phyloP scores from a whole-genome alignment of 2,113 vertebrate genomes.

The Nymphicus hollandicus region DNA sequence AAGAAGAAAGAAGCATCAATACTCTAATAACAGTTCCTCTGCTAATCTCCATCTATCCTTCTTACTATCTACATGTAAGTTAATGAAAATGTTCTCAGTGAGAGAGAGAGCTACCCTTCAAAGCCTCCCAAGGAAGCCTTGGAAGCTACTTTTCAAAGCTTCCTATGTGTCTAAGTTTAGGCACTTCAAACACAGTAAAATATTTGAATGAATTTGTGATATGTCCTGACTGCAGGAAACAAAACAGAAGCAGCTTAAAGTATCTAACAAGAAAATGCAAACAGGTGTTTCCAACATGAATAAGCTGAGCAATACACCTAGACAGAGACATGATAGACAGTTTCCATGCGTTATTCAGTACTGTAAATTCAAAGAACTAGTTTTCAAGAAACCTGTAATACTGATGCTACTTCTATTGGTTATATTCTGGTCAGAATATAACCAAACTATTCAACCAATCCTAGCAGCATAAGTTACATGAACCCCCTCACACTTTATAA shows the following conservation, averaged over 20 bases:
- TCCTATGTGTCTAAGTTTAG: not conserved
- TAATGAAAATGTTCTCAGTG: not conserved
- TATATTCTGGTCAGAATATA: not conserved
- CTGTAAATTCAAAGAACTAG: not conserved
- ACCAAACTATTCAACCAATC: not conserved
- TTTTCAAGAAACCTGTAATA: not conserved
- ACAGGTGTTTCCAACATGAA: not conserved
- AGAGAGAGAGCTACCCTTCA: not conserved
- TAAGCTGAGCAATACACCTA: not conserved
- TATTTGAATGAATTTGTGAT: not conserved
- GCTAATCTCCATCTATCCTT: not conserved
- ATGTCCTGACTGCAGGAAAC: not conserved
- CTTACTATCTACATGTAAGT: not conserved
- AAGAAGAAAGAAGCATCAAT: not conserved
- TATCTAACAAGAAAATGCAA: not conserved
- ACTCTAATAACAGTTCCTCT: not conserved
- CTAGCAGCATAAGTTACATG: not conserved
- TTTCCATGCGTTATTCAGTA: not conserved
- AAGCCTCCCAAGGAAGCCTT: not conserved
- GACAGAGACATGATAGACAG: not conserved
- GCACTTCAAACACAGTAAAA: conserved; percentile 1
- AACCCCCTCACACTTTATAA: not conserved
- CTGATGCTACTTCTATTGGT: not conserved
- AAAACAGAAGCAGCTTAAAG: not conserved
- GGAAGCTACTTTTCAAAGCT: not conserved